These are phyloP conservation scores for Lasioglossum zephyrum DNA, from an alignment of 2,888 invertebrate species.

Conservation along the genomic window DNA sequence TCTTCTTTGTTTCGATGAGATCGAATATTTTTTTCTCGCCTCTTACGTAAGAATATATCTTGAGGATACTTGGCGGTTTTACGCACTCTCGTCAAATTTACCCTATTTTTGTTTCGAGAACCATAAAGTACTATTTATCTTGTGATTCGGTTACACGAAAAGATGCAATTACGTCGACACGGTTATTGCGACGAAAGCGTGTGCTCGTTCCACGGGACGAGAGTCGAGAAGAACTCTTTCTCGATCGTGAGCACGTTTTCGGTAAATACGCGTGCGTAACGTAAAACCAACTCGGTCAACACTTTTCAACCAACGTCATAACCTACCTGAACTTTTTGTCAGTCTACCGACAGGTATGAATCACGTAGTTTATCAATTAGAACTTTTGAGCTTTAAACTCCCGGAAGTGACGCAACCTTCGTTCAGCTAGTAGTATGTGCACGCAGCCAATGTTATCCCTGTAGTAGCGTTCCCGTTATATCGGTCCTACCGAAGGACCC, in stretches of 20 bases:
- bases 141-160: constrained; percentile 22
- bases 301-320: constrained; percentile 61
- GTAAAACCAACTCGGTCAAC: constrained; percentile 34
- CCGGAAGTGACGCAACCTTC: constrained; percentile 62
- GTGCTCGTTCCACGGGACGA: not conserved
- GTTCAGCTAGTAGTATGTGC: constrained; percentile 49
- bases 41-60: constrained; percentile 38
- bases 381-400: constrained; percentile 57
- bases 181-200: not conserved
- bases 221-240: constrained; percentile 2
- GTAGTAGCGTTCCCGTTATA: constrained; percentile 59
- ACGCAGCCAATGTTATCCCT: constrained; percentile 57
- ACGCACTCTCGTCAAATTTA: constrained; percentile 22
- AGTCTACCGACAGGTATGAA: constrained; percentile 50
- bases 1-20: constrained; percentile 7
- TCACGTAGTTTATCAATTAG: constrained; percentile 65
- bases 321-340: constrained; percentile 59
- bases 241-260: constrained; percentile 22
- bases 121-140: not conserved
- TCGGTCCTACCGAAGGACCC: constrained; percentile 35
- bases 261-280: constrained; percentile 39
- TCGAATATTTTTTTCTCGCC: constrained; percentile 3
- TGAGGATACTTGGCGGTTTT: constrained; percentile 21
- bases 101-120: not conserved
- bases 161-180: constrained; percentile 19